These are phyloP conservation scores for Anomalospiza imberbis DNA, from an alignment of 2,797 vertebrate species.

Conservation along the genomic window DNA sequence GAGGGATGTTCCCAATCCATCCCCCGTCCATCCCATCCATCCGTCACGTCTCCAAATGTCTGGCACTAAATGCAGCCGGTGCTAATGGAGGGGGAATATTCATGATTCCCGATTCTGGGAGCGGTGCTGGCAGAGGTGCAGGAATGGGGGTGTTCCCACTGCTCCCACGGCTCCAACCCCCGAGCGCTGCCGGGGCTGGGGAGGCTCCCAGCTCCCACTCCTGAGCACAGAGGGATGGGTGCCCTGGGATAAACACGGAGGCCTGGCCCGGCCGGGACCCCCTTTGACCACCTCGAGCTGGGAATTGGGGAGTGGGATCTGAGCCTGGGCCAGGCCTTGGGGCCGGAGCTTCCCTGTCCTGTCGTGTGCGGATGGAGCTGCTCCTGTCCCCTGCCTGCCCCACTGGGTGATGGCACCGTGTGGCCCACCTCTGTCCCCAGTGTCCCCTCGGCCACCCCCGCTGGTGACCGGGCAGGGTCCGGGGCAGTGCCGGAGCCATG, in stretches of 20 bases:
- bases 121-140: background rate
- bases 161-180: background rate
- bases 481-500: accelerated
- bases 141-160: background rate
- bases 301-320: accelerated
- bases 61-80: background rate
- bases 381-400: background rate
- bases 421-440: background rate
- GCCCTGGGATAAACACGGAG: background rate
- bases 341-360: accelerated
- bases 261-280: background rate
- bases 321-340: accelerated
- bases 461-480: accelerated
- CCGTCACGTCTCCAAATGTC: background rate
- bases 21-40: background rate
- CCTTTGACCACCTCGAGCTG: accelerated
- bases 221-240: accelerated
- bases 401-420: accelerated
- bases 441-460: accelerated
- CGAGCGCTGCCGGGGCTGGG: background rate
- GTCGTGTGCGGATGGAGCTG: accelerated
- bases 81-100: constrained; percentile 2
- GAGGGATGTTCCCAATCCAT: background rate
- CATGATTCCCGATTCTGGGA: background rate
- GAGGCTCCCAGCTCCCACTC: background rate